Evolutionary conservation across 2,888 invertebrate species (phyloP), one percentile per base, ranked within the genome.

Genomic region (Automeris io): DNA sequence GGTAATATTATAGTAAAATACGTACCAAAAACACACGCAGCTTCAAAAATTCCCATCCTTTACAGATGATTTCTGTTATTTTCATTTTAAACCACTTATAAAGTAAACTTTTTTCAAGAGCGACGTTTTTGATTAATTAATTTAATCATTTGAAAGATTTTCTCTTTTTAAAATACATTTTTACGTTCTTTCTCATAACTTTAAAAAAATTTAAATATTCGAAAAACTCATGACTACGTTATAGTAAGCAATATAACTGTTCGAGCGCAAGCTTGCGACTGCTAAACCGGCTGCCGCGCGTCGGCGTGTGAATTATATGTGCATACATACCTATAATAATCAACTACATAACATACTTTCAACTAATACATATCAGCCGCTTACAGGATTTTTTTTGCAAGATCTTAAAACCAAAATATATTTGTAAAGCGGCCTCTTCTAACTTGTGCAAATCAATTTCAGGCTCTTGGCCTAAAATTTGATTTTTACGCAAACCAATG

Each of bases 11-110:
- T 24, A 18, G 29, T 33, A 29, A 22, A 38, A 16, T 7, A 54
- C 81, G 77, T 60, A 81, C 81, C 77, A 75, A 61, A 70, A 71
- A 74, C 52, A 70, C 52, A 37, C 76, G 75, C 46, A 61, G 57
- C 39, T 56, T 71, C 22, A 73, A 41, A 63, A 58, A 63, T 41
- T 68, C 69, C 47, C 56, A 68, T 54, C 54, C 52, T 43, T 67
- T 58, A 48, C 53, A 47, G 44, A 71, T 35, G 39, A 65, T 39
- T 43, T 59, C 54, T 56, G 56, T 54, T 54, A 70, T 52, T 42
- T 59, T 57, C 63, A 64, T 66, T 45, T 50, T 61, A 18, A 18
- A 8, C 5, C 19, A 29, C 16, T n/a, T 4, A 29, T 37, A 3
- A 12, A 32, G 3, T 13, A 13, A 13, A 9, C 3, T 29, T 16